Base-by-base conservation (phyloP, 2,797 vertebrate genomes). In the Cygnus olor region DNA sequence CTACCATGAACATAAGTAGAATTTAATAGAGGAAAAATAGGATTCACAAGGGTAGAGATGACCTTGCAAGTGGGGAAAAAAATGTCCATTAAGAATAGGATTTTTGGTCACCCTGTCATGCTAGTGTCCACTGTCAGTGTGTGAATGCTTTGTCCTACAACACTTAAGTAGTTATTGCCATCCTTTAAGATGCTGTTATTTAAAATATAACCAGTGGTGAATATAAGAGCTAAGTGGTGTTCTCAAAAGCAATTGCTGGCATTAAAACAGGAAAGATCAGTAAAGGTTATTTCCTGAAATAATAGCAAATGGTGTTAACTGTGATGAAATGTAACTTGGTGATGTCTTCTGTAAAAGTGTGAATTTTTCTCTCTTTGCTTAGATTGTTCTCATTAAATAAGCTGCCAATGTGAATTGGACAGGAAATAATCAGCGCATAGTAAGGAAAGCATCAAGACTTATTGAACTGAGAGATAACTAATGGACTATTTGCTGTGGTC, bases 401-500 rank as follows among this genome's bases (percentile, higher is more conserved):
- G 97, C 95, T 97, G 90, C 96, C 97, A 96, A 97, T 97, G 95
- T 82, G 96, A 97, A 85, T 95, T 82, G 80, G 93, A 92, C 83
- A 96, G 95, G 97, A 98, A 97, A 96, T 96, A 98, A 97, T 96
- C 94, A 97, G 96, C 81, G 95, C 86, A 89, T 95, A 97, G 94
- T 94, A 96, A 96, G 97, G 96, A 87, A 96, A 97, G 94, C 95
- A 97, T 92, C 79, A 91, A 92, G 95, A 95, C 96, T 97, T 97
- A 97, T 95, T 96, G 95, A 97, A 85, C 88, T 89, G 92, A 96
- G 94, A 91, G 90, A 88, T 97, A 97, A 97, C 97, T 97, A 97
- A 97, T 97, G 97, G 96, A 93, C 90, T 93, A 84, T 89, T 95
- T 94, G 69, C 91, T 3, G 2, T 85, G 82, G 93, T 89, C 93